phyloP scores from a whole-genome alignment of 2,888 invertebrate genomes.

The Corythucha ciliata region DNA sequence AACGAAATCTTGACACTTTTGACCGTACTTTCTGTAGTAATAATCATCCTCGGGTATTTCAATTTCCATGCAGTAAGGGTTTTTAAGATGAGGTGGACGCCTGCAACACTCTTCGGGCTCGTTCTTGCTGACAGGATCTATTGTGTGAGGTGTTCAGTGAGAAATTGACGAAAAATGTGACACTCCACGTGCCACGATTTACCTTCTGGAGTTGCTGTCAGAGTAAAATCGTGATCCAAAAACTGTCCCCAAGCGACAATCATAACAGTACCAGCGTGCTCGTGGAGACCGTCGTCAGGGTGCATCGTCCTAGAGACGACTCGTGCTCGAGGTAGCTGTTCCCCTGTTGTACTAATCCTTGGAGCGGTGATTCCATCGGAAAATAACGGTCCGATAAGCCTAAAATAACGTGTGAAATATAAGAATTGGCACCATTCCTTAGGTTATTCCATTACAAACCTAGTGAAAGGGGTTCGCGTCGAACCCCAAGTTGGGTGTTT shows the following conservation, averaged over 20 bases:
- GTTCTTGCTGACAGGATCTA: constrained; percentile 76
- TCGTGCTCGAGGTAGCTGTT: constrained; percentile 67
- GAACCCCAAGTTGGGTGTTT: constrained; percentile 86
- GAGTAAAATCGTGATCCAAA: constrained; percentile 87
- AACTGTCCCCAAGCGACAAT: constrained; percentile 92
- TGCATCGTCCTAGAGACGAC: constrained; percentile 85
- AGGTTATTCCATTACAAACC: no score
- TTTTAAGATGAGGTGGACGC: constrained; percentile 68
- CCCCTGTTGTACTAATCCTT: constrained; percentile 67
- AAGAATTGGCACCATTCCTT: no score
- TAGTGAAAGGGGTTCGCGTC: constrained; percentile 72
- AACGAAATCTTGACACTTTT: constrained; percentile 83
- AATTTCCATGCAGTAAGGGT: constrained; percentile 87
- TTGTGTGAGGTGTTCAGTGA: neutral
- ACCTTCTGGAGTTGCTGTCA: constrained; percentile 82
- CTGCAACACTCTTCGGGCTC: constrained; percentile 87
- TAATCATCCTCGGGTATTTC: constrained; percentile 80
- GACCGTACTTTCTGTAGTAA: constrained; percentile 74
- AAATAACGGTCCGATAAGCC: constrained; percentile 68
- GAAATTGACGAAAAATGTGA: no score
- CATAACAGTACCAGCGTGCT: constrained; percentile 89
- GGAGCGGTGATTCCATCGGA: constrained; percentile 78
- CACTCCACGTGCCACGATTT: no score
- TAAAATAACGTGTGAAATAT: no score
- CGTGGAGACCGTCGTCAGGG: constrained; percentile 85